Evolutionary conservation across 2,888 invertebrate species (phyloP), one percentile per base, ranked within the genome.

Genomic region (Epistrophe grossulariae): DNA sequence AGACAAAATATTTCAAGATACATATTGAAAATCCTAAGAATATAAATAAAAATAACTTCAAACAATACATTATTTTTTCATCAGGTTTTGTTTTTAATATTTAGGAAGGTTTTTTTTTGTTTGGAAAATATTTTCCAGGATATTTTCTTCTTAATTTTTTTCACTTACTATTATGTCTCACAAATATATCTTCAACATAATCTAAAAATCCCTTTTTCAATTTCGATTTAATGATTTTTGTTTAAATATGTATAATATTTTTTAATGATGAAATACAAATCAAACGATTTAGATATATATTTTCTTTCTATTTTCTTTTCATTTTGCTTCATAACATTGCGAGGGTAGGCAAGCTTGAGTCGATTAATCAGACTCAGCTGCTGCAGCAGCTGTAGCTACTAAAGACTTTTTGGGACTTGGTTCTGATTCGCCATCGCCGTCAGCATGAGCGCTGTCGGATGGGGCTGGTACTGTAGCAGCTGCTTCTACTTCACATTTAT

Each of bases 361-460:
- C 35, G 10, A 74, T 31, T 82, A 74, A 55, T 80, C 82, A 45
- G 85, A 85, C 57, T 85, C 85, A 15, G 85, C 82, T 28, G 85
- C 89, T 72, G 90, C 88, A 60, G 84, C 90, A 76, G 89, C 89
- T 19, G 90, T 89, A 24, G 89, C 90, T 52, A 88, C 76, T 24
- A 90, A 66, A 19, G 90, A 66, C 89, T 92, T 92, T 79, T 93
- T 92, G 70, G 91, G 90, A 84, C 92, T 92, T 62, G 92, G 92
- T 85, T 91, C 92, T 24, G 79, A 82, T 73, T 88, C 89, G 60
- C 89, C 90, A 62, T 90, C 90, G 10, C 84, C 78, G 10, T 84
- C 80, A n/a, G 48, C 66, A 35, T 84, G 79, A 40, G 52, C 82
- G 10, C 52, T 62, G 24, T 88, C 88, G 10, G 77, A 60, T 40